phyloP scores from a whole-genome alignment of 2,113 vertebrate genomes.

The Myocastor coypus region DNA sequence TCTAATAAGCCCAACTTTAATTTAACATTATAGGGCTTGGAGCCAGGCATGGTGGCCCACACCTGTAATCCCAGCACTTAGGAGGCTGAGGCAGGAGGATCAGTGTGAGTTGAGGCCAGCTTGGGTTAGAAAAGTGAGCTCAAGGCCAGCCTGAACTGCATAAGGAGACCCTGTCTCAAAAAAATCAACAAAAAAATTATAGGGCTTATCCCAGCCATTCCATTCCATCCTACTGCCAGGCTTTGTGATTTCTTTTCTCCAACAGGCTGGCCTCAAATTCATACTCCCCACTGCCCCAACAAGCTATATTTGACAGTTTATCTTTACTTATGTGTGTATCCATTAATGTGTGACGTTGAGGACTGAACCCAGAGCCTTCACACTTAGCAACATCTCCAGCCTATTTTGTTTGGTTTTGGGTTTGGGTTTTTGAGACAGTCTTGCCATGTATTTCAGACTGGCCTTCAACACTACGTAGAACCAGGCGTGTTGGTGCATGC shows the following conservation, averaged over 20 bases:
- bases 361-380: neutral
- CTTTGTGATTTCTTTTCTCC: neutral
- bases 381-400: neutral
- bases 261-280: neutral
- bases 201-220: neutral
- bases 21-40: neutral
- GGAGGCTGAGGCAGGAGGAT: too few relatives aligned
- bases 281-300: neutral
- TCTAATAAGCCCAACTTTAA: neutral
- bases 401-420: neutral
- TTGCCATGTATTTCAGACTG: too few relatives aligned
- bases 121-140: too few relatives aligned
- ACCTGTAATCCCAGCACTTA: too few relatives aligned
- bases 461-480: too few relatives aligned
- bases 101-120: too few relatives aligned
- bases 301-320: neutral
- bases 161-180: too few relatives aligned
- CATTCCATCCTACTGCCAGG: neutral
- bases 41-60: too few relatives aligned
- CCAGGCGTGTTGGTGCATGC: too few relatives aligned
- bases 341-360: neutral
- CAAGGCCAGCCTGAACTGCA: too few relatives aligned
- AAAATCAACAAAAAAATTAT: too few relatives aligned
- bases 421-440: neutral
- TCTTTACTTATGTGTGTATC: neutral